Percentiles rank a stretch among this genome's conserved stretches.
Evolutionary conservation across 2,888 invertebrate genomes (phyloP).

Genomic region (Seira ritae): DNA sequence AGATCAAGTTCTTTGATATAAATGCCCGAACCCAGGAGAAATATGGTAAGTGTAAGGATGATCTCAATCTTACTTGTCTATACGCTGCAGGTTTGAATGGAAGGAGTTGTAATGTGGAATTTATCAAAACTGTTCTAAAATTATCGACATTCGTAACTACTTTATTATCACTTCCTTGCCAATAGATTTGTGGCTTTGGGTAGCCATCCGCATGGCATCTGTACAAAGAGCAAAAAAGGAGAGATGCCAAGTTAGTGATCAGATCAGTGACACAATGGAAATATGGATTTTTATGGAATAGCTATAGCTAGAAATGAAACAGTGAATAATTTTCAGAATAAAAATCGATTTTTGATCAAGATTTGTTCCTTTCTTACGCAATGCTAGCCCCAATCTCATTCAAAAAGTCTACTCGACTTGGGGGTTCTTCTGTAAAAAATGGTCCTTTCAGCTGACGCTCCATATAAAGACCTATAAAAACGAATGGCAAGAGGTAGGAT

Average conservation of each 20-base stretch:
- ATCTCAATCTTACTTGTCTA: constrained; percentile 68
- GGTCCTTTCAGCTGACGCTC: constrained; percentile 63
- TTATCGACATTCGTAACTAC: constrained; percentile 68
- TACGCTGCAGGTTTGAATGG: constrained; percentile 70
- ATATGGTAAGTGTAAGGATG: no score
- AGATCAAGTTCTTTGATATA: background rate
- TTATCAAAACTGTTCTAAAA: constrained; percentile 69
- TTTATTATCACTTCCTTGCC: constrained; percentile 71
- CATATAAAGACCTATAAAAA: constrained; percentile 52
- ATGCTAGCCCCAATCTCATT: constrained; percentile 71
- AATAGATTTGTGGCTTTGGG: constrained; percentile 67
- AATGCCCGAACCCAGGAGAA: no score
- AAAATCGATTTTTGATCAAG: background rate
- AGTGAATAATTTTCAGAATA: no score
- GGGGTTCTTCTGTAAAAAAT: constrained; percentile 69
- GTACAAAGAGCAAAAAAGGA: constrained; percentile 38
- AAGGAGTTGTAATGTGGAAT: constrained; percentile 67
- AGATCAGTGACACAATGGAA: background rate
- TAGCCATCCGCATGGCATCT: constrained; percentile 70
- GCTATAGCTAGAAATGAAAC: background rate
- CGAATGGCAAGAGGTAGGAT: no score
- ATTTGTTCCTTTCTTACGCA: constrained; percentile 56
- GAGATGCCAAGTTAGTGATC: no score
- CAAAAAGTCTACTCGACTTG: constrained; percentile 71
- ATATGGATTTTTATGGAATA: background rate